These are phyloP conservation scores for Misgurnus mizolepis DNA, from an alignment of 2,113 vertebrate species.

Conservation along the genomic window DNA sequence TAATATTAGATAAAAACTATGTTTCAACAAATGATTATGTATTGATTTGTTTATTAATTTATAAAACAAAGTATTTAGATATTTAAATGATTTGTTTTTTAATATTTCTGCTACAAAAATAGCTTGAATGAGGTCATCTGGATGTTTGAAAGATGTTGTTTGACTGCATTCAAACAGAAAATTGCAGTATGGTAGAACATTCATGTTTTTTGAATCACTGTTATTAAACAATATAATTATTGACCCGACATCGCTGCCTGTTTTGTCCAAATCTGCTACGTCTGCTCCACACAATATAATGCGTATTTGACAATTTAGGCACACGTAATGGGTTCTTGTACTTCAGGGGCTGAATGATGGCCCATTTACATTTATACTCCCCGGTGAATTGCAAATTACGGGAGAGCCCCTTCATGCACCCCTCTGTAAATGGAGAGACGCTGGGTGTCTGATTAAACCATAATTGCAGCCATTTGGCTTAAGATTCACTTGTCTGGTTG, in stretches of 20 bases:
- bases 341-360: slow-evolving; percentile 34
- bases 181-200: slow-evolving; percentile 4
- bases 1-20: too few relatives aligned
- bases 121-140: background rate
- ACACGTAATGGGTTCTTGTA: slow-evolving; percentile 21
- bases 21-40: too few relatives aligned
- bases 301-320: slow-evolving; percentile 38
- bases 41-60: too few relatives aligned
- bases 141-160: background rate
- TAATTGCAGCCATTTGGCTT: slow-evolving; percentile 55
- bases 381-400: slow-evolving; percentile 49
- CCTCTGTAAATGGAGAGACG: slow-evolving; percentile 39
- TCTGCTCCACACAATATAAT: slow-evolving; percentile 25
- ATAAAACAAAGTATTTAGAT: too few relatives aligned
- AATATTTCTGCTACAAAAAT: background rate
- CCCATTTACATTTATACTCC: slow-evolving; percentile 30
- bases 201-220: background rate
- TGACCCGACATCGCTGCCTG: background rate
- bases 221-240: slow-evolving; percentile 14
- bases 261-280: background rate
- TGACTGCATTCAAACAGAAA: background rate
- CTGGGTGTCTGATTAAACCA: slow-evolving; percentile 54
- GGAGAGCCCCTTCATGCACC: slow-evolving; percentile 32
- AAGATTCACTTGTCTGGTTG: slow-evolving; percentile 49
- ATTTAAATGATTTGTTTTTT: too few relatives aligned